Evolutionary conservation across 2,888 invertebrate genomes (phyloP), one percentile per base, ranked within the genome.

Genomic region (Pristionchus japonicus): DNA sequence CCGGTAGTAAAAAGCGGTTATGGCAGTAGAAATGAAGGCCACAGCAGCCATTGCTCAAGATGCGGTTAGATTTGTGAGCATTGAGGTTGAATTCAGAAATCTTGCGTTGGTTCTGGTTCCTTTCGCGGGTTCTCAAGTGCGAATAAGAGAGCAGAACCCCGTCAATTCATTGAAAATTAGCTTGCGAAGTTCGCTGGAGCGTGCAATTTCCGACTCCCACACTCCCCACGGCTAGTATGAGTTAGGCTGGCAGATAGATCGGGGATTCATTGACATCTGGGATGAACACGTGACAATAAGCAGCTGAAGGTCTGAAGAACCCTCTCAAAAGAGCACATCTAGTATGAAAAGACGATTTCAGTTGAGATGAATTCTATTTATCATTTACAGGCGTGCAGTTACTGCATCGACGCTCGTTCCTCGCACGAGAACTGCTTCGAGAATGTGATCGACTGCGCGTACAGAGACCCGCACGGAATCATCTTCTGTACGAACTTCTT

Each of bases 361-460:
- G 17, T 52, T 52, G 9, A 17, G 3, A 52, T 57, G 23, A n/a
- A 9, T 57, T 23, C n/a, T 57, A 3, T 57, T 57, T 52, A 52
- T 52, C 13, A 49, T 20, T 20, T 74, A 1, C 77, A 91, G 91
- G 90, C 89, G 49, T 91, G 92, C 88, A 89, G 88, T 20, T 92
- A 91, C 70, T 92, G 92, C 43, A 91, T 92, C 15, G 92, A 92
- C 80, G 89, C 91, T 20, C 82, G 92, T 0, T 92, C 92, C 0
- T 90, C 91, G 0, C 90, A 91, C 37, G 89, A 88, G 23, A 89
- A 91, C 57, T 92, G 92, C 52, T 92, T 91, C 89, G 90, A 91
- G n/a, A 90, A 92, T 80, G 91, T 92, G 23, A 90, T 92, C 17
- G 92, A 92, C 83, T 92, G 92, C 52, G 92, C 92, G 15, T 92